Conservation (phyloP, 2,113 vertebrate genomes). For the Alethe diademata region DNA sequence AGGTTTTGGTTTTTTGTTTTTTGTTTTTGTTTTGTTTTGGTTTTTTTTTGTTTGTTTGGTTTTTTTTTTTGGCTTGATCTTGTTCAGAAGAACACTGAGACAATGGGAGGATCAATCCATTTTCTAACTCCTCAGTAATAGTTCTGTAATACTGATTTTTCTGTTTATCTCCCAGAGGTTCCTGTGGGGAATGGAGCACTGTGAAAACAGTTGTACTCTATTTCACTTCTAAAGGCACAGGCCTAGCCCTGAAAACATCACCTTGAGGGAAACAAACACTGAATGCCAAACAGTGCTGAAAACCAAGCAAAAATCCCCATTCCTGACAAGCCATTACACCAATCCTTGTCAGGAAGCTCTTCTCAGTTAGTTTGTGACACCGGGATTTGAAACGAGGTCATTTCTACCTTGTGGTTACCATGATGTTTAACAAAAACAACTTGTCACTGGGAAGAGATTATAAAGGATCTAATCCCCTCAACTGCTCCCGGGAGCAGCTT, state of each 20-base stretch:
- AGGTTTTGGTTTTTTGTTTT: not conserved
- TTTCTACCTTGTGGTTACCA: not conserved
- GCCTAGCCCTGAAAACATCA: not conserved
- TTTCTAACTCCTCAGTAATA: not conserved
- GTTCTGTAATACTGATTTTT: not conserved
- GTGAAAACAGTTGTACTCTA: not conserved
- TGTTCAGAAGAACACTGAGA: not conserved
- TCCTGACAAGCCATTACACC: not conserved
- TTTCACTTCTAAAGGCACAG: not conserved
- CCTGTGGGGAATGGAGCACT: not conserved
- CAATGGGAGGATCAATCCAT: not conserved
- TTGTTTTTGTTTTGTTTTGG: not conserved
- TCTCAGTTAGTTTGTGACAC: conserved; percentile 29
- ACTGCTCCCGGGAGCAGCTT: not conserved
- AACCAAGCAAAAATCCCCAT: not conserved
- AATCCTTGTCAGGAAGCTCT: not conserved
- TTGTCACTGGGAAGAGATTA: not conserved
- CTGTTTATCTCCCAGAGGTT: not conserved
- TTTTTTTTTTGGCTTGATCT: not conserved
- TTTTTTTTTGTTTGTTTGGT: not conserved
- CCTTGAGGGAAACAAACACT: not conserved
- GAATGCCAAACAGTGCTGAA: not conserved
- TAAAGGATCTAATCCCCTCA: not conserved
- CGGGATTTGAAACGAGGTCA: conserved; percentile 42
- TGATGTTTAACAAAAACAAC: not conserved